Evolutionary conservation across 2,888 invertebrate genomes (phyloP), one percentile per base, ranked within the genome.

Genomic region (Panzeria rudis): DNA sequence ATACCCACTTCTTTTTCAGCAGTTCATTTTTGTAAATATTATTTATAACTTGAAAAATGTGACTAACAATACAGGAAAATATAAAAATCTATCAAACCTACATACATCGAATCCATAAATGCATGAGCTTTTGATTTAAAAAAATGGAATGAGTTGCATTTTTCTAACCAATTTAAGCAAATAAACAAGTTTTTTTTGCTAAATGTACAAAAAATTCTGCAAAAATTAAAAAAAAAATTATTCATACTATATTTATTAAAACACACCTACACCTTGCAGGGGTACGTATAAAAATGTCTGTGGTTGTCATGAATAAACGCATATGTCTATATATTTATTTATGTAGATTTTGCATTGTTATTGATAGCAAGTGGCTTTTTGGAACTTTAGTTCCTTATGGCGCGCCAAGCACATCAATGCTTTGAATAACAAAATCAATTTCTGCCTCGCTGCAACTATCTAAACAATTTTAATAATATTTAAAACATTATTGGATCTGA

Each of bases 1-100:
- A 5, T 29, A 4, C 29, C 29, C 23, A 52, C 52, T 52, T 23
- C 52, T 52, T 52, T 23, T 50, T 9, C 6, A 20, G 15, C 15
- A 25, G 25, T 20, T 54, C 4, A 13, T 54, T 25, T 17, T 50
- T 17, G 17, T 50, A 50, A 15, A 20, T 2, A 7, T 5, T 3
- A 15, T 54, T 54, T 54, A 50, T 6, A 7, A 29, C 3, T 56
- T 8, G 11, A 25, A 56, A 56, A 23, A 23, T 61, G 1, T 41
- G 50, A 38, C 50, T 25, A 61, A 69, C 52, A 62, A 71, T 71
- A 25, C 44, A 71, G 79, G 71, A 71, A 79, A 71, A 64, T 69
- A 32, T 9, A 35, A 13, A 6, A 61, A 23, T 23, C 17, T 23
- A 23, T 62, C 62, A 71, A 41, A 32, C 71, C 71, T 9, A 54